Base-by-base conservation (phyloP, 2,797 vertebrate genomes). In the Peromyscus aztecus region DNA sequence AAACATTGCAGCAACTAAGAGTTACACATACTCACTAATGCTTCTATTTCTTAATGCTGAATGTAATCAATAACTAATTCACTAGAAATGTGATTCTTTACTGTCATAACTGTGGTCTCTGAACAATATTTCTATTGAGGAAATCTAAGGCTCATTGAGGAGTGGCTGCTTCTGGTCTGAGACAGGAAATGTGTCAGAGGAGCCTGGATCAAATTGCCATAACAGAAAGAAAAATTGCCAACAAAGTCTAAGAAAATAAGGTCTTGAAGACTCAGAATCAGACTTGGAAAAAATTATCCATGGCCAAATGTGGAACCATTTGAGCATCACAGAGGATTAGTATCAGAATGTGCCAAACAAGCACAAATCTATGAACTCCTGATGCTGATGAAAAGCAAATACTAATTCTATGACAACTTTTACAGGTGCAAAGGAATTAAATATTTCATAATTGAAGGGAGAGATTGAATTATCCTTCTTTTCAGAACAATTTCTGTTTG, bases 211-310 rank as follows among this genome's bases (percentile, higher is more conserved):
- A 69, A 95, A 19, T 61, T 37, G 1, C 10, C n/a, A 86, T 63
- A 91, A 69, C 43, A 78, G 40, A 73, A 95, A 87, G 14, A 7
- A 90, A 90, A 95, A 86, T 65, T 46, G 34, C 69, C 57, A 40
- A 3, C 73, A 76, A 85, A 95, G 4, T 11, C 49, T 77, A 27
- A 16, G 49, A 81, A 27, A 75, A 81, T 49, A 84, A 80, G 29
- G 17, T 80, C n/a, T 52, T 59, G 92, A 91, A 5, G 9, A 65
- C 14, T 91, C 34, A 81, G 10, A 13, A 73, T 84, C 24, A 94
- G 88, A 76, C 16, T 34, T 84, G 89, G 84, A 63, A 52, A 90
- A 40, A 71, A 31, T 23, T 19, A 10, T 10, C 31, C 2, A 49
- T 59, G 29, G 13, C 37, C 55, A 91, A 94, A 49, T 7, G 40